These are phyloP conservation scores for Tenthredo distinguenda DNA, from an alignment of 2,888 invertebrate species.

Conservation along the genomic window DNA sequence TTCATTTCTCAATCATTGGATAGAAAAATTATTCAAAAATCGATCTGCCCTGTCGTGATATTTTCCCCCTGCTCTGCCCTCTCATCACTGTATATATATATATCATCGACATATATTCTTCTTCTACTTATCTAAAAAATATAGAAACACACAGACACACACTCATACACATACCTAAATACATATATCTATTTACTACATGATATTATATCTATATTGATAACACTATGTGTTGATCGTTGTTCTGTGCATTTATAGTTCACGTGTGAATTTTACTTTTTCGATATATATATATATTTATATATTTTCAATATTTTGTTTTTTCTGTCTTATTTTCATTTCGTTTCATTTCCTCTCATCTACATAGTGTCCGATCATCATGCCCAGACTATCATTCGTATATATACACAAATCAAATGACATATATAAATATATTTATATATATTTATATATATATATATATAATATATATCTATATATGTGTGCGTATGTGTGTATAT, in stretches of 20 bases:
- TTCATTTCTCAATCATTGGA: not conserved
- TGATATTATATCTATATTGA: not conserved
- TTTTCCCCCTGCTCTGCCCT: constrained; percentile 33
- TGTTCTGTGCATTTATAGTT: constrained; percentile 48
- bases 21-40: not conserved
- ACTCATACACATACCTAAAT: not conserved
- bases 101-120: not conserved
- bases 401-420: not conserved
- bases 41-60: not conserved
- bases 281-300: not conserved
- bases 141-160: not conserved
- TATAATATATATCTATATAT: constrained; percentile 16
- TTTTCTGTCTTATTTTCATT: not conserved
- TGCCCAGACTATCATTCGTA: not conserved
- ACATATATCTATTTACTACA: not conserved
- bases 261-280: constrained; percentile 23
- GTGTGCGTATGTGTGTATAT: constrained; percentile 22
- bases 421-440: constrained; percentile 6
- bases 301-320: not conserved
- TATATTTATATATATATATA: constrained; percentile 11
- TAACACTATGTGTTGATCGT: constrained; percentile 42
- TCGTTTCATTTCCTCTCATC: not conserved
- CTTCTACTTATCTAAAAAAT: not conserved
- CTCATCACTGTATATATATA: not conserved
- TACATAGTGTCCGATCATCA: not conserved